A percentile compares a stretch with the other conserved stretches of the same genome.
These are phyloP conservation scores for Rhabdophis nuchalis DNA, from an alignment of 2,797 vertebrate species.

Conservation along the genomic window DNA sequence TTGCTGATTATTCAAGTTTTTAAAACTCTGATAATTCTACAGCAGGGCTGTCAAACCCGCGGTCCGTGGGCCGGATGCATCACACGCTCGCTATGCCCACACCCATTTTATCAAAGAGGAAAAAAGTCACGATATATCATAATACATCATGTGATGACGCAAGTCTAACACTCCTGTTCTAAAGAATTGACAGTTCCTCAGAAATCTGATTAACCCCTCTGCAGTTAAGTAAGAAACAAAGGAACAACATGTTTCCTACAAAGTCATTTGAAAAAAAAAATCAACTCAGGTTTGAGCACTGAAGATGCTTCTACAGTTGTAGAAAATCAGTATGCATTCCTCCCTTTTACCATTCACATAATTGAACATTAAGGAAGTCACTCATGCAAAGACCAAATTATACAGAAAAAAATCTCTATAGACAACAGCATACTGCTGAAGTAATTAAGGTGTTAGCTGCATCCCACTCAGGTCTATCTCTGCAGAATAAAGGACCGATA, in stretches of 20 bases:
- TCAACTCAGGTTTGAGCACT: not conserved
- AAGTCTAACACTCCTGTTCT: no score
- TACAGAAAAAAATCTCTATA: not conserved
- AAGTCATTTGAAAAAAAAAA: not conserved
- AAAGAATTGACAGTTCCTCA: not conserved
- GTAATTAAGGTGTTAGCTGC: not conserved
- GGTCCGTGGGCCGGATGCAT: fast-evolving
- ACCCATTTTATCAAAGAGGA: no score
- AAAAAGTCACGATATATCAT: no score
- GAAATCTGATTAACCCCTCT: not conserved
- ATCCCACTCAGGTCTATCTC: not conserved
- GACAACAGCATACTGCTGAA: not conserved
- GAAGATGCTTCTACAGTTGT: not conserved
- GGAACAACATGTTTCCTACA: not conserved
- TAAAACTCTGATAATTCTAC: not conserved
- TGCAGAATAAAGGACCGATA: not conserved
- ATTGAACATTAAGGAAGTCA: not conserved
- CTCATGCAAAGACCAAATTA: not conserved
- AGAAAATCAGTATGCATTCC: not conserved
- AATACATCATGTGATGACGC: no score
- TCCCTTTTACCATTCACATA: not conserved
- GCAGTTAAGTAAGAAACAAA: not conserved
- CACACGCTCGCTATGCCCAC: no score
- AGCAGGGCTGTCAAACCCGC: no score
- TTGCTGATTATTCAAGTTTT: not conserved